Base-by-base conservation (phyloP, 2,888 invertebrate species). In the Synergus gifuensis region DNA sequence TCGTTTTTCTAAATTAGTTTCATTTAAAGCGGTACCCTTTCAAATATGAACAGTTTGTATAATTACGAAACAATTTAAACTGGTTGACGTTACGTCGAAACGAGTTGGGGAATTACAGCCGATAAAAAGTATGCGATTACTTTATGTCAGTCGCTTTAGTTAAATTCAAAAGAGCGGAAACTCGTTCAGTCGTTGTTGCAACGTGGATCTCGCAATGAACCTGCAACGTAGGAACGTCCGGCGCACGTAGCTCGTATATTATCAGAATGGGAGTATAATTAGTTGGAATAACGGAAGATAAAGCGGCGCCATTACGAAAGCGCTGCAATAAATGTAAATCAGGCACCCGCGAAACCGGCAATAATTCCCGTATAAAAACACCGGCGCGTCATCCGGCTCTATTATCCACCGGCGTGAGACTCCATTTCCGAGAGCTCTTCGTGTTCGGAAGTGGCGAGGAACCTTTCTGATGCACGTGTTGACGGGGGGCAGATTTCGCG, bases 261-360 rank as follows among this genome's bases (percentile, higher is more conserved):
- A 90, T 89, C 88, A 84, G 86, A 90, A 91, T 90, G 90, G 89
- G 87, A 88, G 88, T 88, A 90, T 90, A 91, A 91, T 91, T 91
- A 90, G 90, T 90, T 90, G 88, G 86, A 90, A 90, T 91, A 90
- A 90, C 89, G 89, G 90, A 90, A 89, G 89, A 89, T 90, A 89
- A 89, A 91, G 88, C 87, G 88, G 78, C 87, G 86, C 89, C 90
- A 91, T 91, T 91, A 91, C 88, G 88, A 87, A 88, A 89, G 86
- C 88, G 84, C 85, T 84, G 90, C 89, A 89, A 91, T 91, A 91
- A 91, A 91, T 91, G 90, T 91, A 91, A 91, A 91, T 91, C 90
- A 91, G 90, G 87, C 86, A 86, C 86, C 85, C 89, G 86, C 85
- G 87, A 87, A 90, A 88, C 88, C 87, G 88, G 91, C 88, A 91